Evolutionary conservation across 2,888 invertebrate genomes (phyloP).

Genomic region (Drosophila kambysellisi): DNA sequence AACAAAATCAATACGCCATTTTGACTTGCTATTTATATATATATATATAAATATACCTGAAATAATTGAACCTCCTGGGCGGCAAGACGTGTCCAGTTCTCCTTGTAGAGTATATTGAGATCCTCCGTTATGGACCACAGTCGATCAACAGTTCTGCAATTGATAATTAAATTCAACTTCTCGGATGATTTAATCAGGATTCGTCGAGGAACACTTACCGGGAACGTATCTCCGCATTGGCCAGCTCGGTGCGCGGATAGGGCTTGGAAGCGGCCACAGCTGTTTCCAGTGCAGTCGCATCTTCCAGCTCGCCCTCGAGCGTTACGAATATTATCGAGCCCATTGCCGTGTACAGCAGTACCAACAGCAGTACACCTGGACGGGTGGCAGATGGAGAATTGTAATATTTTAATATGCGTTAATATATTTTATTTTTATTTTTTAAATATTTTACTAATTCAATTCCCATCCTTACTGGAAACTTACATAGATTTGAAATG

Average conservation of each 20-base stretch:
- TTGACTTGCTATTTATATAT: not conserved
- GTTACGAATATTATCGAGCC: slow-evolving; percentile 96
- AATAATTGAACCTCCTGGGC: slow-evolving; percentile 95
- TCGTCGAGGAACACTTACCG: slow-evolving; percentile 75
- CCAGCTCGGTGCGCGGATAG: slow-evolving; percentile 87
- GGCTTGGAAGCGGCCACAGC: slow-evolving; percentile 89
- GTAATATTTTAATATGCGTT: not conserved
- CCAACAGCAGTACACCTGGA: slow-evolving; percentile 87
- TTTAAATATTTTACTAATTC: not conserved
- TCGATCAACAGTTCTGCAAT: slow-evolving; percentile 89
- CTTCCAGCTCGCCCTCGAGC: slow-evolving; percentile 89
- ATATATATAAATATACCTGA: slow-evolving; percentile 87
- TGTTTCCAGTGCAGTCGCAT: slow-evolving; percentile 86
- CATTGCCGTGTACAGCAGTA: slow-evolving; percentile 95
- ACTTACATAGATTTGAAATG: not conserved
- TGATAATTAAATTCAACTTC: not conserved
- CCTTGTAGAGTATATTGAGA: slow-evolving; percentile 94
- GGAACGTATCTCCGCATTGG: slow-evolving; percentile 88
- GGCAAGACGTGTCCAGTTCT: slow-evolving; percentile 95
- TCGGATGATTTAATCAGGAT: not conserved
- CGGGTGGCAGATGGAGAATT: not conserved
- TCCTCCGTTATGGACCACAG: slow-evolving; percentile 95
- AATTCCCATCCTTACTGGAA: not conserved
- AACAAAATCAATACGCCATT: not conserved
- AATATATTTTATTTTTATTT: not conserved